phyloP scores from a whole-genome alignment of 2,888 invertebrate genomes.

The Aromia moschata region DNA sequence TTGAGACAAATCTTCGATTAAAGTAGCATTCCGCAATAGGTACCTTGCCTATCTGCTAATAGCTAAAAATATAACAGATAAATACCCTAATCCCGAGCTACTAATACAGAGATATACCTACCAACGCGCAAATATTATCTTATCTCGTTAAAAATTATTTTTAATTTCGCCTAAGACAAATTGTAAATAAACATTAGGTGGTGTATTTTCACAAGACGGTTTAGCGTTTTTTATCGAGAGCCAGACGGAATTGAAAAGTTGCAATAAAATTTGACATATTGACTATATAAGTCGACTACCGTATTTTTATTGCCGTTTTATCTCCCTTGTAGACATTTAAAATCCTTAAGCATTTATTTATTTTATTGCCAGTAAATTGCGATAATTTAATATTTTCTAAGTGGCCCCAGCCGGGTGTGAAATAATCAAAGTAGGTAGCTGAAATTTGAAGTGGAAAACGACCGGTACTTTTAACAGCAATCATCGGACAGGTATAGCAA shows the following conservation, averaged over 20 bases:
- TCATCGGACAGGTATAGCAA: too few species aligned
- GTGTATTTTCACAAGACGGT: constrained; percentile 14
- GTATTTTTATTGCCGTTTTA: constrained; percentile 42
- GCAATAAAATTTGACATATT: constrained; percentile 42
- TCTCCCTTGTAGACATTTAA: constrained; percentile 33
- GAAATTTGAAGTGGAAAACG: too few species aligned
- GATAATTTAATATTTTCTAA: constrained; percentile 24
- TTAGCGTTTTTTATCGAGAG: constrained; percentile 20
- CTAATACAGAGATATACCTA: constrained; percentile 4
- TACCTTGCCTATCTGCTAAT: constrained; percentile 15
- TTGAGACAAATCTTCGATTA: constrained; percentile 24
- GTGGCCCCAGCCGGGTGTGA: constrained; percentile 14
- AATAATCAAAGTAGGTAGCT: constrained; percentile 22
- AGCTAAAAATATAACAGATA: constrained; percentile 21
- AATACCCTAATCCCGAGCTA: constrained; percentile 16
- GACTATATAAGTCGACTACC: constrained; percentile 39
- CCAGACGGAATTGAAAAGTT: constrained; percentile 34
- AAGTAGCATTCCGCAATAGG: constrained; percentile 17
- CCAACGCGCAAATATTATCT: constrained; percentile 27
- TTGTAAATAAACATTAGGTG: constrained; percentile 34
- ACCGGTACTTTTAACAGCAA: too few species aligned
- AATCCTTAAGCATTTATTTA: constrained; percentile 28
- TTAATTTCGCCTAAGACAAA: constrained; percentile 31
- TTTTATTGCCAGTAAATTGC: constrained; percentile 28
- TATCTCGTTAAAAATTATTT: constrained; percentile 31